Conservation (phyloP, 2,797 vertebrate genomes). For the Acropternis orthonyx region DNA sequence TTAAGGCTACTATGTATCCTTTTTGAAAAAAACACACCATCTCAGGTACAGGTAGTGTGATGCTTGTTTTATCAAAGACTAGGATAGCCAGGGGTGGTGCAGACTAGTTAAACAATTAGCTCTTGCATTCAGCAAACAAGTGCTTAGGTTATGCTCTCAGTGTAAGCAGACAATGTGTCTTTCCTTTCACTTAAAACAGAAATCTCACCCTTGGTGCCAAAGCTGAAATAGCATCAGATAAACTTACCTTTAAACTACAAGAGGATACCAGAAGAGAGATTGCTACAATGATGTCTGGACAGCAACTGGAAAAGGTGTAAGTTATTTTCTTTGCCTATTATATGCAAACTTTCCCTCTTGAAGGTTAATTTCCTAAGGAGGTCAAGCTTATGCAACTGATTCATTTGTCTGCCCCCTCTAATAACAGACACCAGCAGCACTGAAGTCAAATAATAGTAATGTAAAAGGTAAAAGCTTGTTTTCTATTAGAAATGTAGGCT, state of each 20-base stretch:
- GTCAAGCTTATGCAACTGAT: background rate
- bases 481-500: background rate
- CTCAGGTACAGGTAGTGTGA: background rate
- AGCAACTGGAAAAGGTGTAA: conserved; percentile 80
- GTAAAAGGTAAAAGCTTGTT: background rate
- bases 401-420: background rate
- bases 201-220: conserved; percentile 89
- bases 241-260: conserved; percentile 76
- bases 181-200: conserved; percentile 71
- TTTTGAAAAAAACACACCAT: background rate
- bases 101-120: background rate
- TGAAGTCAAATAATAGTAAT: background rate
- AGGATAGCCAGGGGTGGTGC: background rate
- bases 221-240: conserved; percentile 87
- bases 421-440: background rate
- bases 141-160: background rate
- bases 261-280: conserved; percentile 68
- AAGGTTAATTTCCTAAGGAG: background rate
- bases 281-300: conserved; percentile 73
- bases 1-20: background rate
- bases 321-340: conserved; percentile 63
- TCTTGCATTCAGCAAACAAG: background rate
- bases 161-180: background rate
- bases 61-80: background rate
- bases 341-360: background rate